These are phyloP conservation scores for Epinotia bilunana DNA, from an alignment of 2,888 invertebrate species.

Conservation along the genomic window DNA sequence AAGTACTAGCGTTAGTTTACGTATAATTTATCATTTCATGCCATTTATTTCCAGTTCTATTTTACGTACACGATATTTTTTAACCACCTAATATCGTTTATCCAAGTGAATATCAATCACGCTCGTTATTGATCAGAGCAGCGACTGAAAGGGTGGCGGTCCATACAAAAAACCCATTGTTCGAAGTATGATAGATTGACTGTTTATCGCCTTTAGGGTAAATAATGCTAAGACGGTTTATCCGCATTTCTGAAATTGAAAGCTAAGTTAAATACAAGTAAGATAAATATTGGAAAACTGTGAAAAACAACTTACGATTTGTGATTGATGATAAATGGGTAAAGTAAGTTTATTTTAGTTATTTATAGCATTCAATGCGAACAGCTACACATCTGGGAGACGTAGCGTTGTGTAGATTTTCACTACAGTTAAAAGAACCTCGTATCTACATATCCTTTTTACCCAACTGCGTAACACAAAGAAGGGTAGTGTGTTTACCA, in stretches of 20 bases:
- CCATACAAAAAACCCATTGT: conserved; percentile 44
- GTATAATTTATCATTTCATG: too few species aligned
- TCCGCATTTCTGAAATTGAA: conserved; percentile 16
- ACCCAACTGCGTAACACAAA: too few species aligned
- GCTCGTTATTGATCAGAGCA: conserved; percentile 23
- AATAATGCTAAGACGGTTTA: conserved; percentile 30
- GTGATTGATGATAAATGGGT: background rate
- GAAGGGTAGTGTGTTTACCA: too few species aligned
- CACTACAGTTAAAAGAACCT: too few species aligned
- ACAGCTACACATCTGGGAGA: too few species aligned
- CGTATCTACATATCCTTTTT: too few species aligned
- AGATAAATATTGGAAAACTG: conserved; percentile 5
- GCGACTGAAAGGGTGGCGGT: conserved; percentile 38
- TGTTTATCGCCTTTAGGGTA: conserved; percentile 28
- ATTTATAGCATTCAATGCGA: background rate
- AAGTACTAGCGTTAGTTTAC: too few species aligned
- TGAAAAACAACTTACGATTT: background rate
- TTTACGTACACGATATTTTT: conserved; percentile 20
- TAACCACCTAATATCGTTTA: conserved; percentile 18
- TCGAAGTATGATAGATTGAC: conserved; percentile 44
- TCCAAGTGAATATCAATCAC: conserved; percentile 42
- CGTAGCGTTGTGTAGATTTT: background rate
- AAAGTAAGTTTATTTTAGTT: background rate
- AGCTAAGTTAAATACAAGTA: conserved; percentile 4
- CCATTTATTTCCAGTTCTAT: background rate